phyloP scores from a whole-genome alignment of 1,140 invertebrate species.

The Lordiphosa stackelbergi region DNA sequence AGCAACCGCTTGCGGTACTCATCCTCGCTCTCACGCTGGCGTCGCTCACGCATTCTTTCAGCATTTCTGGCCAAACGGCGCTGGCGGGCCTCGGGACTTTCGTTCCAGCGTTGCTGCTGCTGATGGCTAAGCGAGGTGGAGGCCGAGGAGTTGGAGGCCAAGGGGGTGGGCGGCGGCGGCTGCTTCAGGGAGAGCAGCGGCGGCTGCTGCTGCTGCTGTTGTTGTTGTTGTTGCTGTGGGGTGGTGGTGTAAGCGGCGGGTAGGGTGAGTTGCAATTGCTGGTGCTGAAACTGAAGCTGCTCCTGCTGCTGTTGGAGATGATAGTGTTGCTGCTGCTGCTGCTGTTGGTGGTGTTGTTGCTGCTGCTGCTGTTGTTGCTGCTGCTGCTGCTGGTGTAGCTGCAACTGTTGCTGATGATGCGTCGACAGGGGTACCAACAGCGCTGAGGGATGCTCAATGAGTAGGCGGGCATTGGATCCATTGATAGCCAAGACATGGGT shows the following conservation, averaged over 20 bases:
- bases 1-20: slow-evolving; percentile 70
- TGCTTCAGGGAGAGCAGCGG: slow-evolving; percentile 57
- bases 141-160: slow-evolving; percentile 52
- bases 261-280: slow-evolving; percentile 48
- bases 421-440: slow-evolving; percentile 70
- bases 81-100: slow-evolving; percentile 73
- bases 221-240: slow-evolving; percentile 44
- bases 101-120: slow-evolving; percentile 67
- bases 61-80: slow-evolving; percentile 76
- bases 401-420: slow-evolving; percentile 64
- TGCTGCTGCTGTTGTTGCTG: slow-evolving; percentile 54
- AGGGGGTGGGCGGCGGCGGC: slow-evolving; percentile 53
- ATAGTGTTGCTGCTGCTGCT: slow-evolving; percentile 39
- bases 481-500: slow-evolving; percentile 73
- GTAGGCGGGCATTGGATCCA: slow-evolving; percentile 71
- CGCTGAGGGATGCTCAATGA: slow-evolving; percentile 72
- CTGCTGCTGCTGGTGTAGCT: slow-evolving; percentile 59
- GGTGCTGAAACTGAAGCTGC: slow-evolving; percentile 50
- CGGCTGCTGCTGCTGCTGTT: slow-evolving; percentile 56
- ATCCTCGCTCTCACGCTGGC: slow-evolving; percentile 73
- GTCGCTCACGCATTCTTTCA: slow-evolving; percentile 76
- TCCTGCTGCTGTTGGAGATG: slow-evolving; percentile 59
- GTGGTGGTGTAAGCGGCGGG: slow-evolving; percentile 33
- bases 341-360: slow-evolving; percentile 38
- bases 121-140: slow-evolving; percentile 47